These are phyloP conservation scores for Drosophila merina DNA, from an alignment of 2,888 invertebrate species.

Conservation along the genomic window DNA sequence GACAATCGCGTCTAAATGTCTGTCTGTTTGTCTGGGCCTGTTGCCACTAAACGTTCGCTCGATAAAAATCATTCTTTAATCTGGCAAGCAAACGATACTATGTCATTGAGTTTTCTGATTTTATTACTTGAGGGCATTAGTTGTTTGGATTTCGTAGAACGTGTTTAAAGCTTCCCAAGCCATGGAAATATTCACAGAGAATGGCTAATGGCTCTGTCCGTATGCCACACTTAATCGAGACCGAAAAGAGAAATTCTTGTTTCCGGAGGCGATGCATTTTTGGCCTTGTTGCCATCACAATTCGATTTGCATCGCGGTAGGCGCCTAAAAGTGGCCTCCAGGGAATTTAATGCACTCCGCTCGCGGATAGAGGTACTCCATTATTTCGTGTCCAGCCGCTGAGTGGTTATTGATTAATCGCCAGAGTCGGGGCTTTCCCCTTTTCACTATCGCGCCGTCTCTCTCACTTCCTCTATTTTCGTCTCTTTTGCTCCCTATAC, in stretches of 20 bases:
- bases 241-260: conserved; percentile 64
- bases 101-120: neutral
- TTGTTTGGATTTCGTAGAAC: neutral
- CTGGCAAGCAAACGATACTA: conserved; percentile 3
- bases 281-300: conserved; percentile 60
- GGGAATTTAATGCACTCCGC: conserved; percentile 64
- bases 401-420: conserved; percentile 77
- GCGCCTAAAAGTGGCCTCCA: conserved; percentile 57
- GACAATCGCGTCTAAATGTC: conserved; percentile 58
- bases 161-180: neutral
- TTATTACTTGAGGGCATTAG: neutral
- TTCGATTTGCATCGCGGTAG: conserved; percentile 11
- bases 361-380: conserved; percentile 28
- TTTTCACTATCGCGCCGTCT: neutral
- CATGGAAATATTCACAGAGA: no score
- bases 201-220: no score
- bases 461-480: neutral
- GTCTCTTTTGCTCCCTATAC: neutral
- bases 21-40: conserved; percentile 34
- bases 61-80: conserved; percentile 54
- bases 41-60: conserved; percentile 29
- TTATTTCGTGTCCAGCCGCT: conserved; percentile 60
- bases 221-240: conserved; percentile 27
- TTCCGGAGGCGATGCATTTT: conserved; percentile 29
- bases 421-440: conserved; percentile 10